Conservation (phyloP, 2,113 vertebrate species). For the Epinephelus fuscoguttatus region DNA sequence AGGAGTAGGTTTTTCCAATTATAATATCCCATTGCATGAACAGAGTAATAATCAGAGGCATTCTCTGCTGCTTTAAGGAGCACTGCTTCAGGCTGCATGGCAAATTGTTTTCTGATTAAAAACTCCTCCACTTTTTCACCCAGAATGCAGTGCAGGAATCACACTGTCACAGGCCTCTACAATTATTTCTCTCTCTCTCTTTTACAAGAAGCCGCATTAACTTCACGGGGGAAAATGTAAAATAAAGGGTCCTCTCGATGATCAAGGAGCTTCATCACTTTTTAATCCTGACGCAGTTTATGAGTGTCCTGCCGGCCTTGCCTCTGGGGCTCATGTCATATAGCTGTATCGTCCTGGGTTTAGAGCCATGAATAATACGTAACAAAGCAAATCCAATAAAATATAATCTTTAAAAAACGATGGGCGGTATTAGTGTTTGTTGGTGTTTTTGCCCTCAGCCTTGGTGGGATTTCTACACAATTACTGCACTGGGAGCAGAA, state of each 20-base stretch:
- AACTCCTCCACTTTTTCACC: slow-evolving; percentile 36
- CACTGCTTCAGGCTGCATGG: slow-evolving; percentile 35
- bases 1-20: slow-evolving; percentile 35
- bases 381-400: slow-evolving; percentile 32
- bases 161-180: neutral
- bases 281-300: neutral
- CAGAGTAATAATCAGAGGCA: slow-evolving; percentile 31
- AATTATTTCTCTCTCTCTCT: neutral
- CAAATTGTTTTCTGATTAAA: slow-evolving; percentile 59
- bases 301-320: neutral
- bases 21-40: slow-evolving; percentile 33
- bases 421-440: slow-evolving; percentile 21
- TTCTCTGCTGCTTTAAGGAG: slow-evolving; percentile 24
- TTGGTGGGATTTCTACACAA: slow-evolving; percentile 8
- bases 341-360: neutral
- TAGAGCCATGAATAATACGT: slow-evolving; percentile 35
- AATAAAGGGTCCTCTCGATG: neutral
- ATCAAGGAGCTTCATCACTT: neutral
- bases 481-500: slow-evolving; percentile 11
- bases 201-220: neutral
- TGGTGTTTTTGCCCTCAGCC: slow-evolving; percentile 6
- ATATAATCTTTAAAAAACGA: neutral
- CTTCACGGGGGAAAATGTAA: neutral
- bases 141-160: slow-evolving; percentile 22
- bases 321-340: neutral